Evolutionary conservation across 2,113 vertebrate species (phyloP).

Genomic region (Irena cyanogastra): DNA sequence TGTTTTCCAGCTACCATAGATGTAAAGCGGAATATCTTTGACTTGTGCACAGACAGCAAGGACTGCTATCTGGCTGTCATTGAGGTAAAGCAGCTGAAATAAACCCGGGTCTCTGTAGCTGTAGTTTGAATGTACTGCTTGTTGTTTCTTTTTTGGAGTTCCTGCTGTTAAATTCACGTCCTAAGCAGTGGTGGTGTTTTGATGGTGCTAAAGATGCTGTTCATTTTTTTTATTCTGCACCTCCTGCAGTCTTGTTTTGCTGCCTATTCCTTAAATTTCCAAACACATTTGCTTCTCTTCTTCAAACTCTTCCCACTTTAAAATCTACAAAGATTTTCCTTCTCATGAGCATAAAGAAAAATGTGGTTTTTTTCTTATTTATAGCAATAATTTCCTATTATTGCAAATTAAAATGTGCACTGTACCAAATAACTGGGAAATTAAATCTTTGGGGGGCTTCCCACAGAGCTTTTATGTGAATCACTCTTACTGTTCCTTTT

Average conservation of each 20-base stretch:
- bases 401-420: not conserved
- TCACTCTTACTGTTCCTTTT: not conserved
- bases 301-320: not conserved
- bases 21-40: constrained; percentile 97
- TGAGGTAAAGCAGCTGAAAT: constrained; percentile 78
- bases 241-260: not conserved
- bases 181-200: not conserved
- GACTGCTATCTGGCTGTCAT: constrained; percentile 98
- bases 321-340: not conserved
- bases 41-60: constrained; percentile 98
- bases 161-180: not conserved
- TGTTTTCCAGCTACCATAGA: constrained; percentile 91
- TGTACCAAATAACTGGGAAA: not conserved
- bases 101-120: not conserved
- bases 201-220: not conserved
- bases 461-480: not conserved
- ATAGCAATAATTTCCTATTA: not conserved
- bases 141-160: not conserved
- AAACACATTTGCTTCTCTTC: not conserved
- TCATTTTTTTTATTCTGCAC: not conserved
- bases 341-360: not conserved
- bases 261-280: not conserved
- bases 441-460: rapidly evolving
- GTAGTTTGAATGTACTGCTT: not conserved
- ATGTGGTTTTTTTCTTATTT: not conserved